Evolutionary conservation across 2,888 invertebrate species (phyloP), one percentile per base, ranked within the genome.

Genomic region (Oscheius sp.): DNA sequence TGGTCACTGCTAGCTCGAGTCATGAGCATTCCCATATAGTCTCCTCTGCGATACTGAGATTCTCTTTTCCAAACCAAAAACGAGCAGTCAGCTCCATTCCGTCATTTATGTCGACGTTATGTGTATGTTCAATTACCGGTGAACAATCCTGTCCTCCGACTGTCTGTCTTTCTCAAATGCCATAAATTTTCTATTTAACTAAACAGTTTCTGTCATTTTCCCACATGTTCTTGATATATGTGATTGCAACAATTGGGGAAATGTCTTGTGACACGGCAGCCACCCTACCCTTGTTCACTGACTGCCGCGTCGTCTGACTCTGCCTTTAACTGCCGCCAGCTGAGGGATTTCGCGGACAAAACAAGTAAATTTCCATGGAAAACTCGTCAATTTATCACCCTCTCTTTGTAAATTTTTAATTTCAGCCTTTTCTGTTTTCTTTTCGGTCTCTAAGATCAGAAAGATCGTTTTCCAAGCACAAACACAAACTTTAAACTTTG

Each of bases 1-100:
- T 73, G 85, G 86, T 1, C 76, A 79, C 50, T 88, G 87, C 78
- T 85, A 77, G 75, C 51, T 58, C 70, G 21, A 59, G 10, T 60
- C n/a, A 48, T 48, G 59, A 47, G 29, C 7, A 37, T 50, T 66
- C n/a, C 35, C 21, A 2, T 65, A 13, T 60, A 62, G 62, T 55
- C 53, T 73, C 66, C 55, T 7, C 42, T 51, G 65, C 51, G 57
- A 65, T 59, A 48, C 32, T 32, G 35, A 53, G 53, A 62, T 62
- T 29, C 48, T 62, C 53, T 11, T 58, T 59, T 33, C 63, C 21
- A 21, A 21, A 21, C 63, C 47, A 32, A 42, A 42, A 42, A 42
- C 42, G 59, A 59, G 60, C 70, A 70, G 60, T 70, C 48, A 58
- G 58, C 60, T 70, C 59, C 47, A 37, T 70, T 58, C 42, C 57